Conservation (phyloP, 2,797 vertebrate genomes). For the Odontamblyopus lacepedii region DNA sequence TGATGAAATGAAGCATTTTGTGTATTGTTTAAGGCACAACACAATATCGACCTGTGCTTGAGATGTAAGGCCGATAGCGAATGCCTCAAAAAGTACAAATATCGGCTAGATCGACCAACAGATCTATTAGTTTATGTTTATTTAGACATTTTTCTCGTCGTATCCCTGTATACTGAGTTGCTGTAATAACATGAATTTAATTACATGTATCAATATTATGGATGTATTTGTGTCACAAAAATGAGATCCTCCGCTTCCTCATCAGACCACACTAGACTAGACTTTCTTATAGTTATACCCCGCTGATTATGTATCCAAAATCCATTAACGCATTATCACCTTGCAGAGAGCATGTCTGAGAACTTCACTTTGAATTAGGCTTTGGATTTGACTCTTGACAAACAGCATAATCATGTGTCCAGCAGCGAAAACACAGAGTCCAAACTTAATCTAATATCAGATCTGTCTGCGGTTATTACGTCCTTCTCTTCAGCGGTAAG, state of each 20-base stretch:
- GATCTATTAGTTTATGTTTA: too few species aligned
- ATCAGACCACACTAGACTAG: not conserved
- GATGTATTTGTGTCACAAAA: not conserved
- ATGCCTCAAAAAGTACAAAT: too few species aligned
- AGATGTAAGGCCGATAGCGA: too few species aligned
- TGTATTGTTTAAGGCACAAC: too few species aligned
- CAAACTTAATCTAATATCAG: constrained; percentile 16
- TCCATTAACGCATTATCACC: not conserved
- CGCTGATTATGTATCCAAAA: constrained; percentile 15
- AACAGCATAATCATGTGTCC: constrained; percentile 4
- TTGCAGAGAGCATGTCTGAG: constrained; percentile 9
- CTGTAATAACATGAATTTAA: too few species aligned
- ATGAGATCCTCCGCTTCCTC: not conserved
- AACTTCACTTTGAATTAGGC: constrained; percentile 16
- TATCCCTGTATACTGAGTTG: too few species aligned
- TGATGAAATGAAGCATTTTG: too few species aligned
- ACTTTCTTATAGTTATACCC: not conserved
- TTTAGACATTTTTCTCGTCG: too few species aligned
- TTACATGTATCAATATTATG: too few species aligned
- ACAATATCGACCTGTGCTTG: too few species aligned
- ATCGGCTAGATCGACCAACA: too few species aligned
- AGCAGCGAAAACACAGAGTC: constrained; percentile 2
- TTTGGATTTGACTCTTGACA: not conserved
- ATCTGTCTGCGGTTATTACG: constrained; percentile 17
- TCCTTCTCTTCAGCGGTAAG: not conserved